Conservation (phyloP, 2,888 invertebrate genomes). For the Sepioteuthis lessoniana region DNA sequence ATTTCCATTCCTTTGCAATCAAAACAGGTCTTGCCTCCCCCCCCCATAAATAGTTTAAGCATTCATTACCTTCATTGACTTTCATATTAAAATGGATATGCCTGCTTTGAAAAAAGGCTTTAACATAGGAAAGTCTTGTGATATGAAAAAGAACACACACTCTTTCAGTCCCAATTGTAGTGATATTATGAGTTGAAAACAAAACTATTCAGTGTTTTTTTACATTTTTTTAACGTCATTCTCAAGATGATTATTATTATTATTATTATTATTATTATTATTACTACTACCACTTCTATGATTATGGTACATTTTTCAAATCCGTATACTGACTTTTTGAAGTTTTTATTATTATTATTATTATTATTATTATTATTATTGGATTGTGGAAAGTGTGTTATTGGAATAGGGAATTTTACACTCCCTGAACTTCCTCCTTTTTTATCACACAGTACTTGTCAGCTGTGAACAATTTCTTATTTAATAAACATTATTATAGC, state of each 20-base stretch:
- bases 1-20: not conserved
- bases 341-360: not conserved
- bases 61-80: not conserved
- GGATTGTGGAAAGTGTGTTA: slow-evolving; percentile 9
- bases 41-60: not conserved
- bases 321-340: not conserved
- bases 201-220: not conserved
- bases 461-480: slow-evolving; percentile 3
- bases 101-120: slow-evolving; percentile 33
- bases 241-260: not conserved
- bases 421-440: not conserved
- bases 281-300: not conserved
- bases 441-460: not conserved
- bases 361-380: not conserved
- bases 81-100: not conserved
- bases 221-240: not conserved
- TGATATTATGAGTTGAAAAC: not conserved
- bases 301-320: slow-evolving; percentile 33
- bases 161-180: not conserved
- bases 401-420: not conserved
- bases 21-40: not conserved
- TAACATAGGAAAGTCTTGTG: not conserved
- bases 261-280: not conserved
- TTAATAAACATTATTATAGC: slow-evolving; percentile 33
- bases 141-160: not conserved